Conservation (phyloP, 2,797 vertebrate species). For the Salarias fasciatus region DNA sequence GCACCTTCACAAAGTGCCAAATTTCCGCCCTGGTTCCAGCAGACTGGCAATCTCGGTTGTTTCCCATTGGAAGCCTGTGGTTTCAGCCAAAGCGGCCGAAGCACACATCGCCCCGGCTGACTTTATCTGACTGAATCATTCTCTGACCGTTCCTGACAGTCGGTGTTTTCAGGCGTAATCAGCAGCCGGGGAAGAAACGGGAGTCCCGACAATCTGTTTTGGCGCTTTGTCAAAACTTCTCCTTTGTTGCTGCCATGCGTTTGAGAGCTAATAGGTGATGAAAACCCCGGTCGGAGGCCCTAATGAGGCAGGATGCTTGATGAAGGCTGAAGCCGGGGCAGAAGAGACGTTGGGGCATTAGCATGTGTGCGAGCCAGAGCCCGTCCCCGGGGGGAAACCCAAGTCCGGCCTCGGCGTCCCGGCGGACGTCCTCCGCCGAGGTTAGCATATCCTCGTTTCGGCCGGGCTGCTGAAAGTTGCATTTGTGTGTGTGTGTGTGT, state of each 20-base stretch:
- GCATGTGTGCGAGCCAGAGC: constrained; percentile 77
- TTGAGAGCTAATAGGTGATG: constrained; percentile 74
- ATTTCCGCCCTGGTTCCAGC: constrained; percentile 45
- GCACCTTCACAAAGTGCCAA: constrained; percentile 59
- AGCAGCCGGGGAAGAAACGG: constrained; percentile 48
- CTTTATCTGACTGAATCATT: constrained; percentile 52
- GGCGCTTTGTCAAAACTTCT: constrained; percentile 75
- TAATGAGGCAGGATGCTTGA: constrained; percentile 61
- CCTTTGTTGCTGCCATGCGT: constrained; percentile 59
- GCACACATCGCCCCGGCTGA: constrained; percentile 30
- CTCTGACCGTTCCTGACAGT: constrained; percentile 38
- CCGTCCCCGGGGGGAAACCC: constrained; percentile 71
- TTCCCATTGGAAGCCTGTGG: constrained; percentile 42
- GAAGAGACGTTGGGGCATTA: constrained; percentile 66
- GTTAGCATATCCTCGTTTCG: constrained; percentile 66
- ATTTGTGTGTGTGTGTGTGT: constrained; percentile 20
- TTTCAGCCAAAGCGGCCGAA: constrained; percentile 46
- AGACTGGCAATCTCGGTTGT: constrained; percentile 36
- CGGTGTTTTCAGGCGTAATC: constrained; percentile 62
- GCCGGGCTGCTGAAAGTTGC: constrained; percentile 63
- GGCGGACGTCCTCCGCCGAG: constrained; percentile 60
- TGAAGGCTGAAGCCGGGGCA: constrained; percentile 49
- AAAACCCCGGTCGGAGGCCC: constrained; percentile 63
- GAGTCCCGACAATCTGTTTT: constrained; percentile 72
- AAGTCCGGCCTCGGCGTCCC: constrained; percentile 71